A percentile compares a stretch with the other conserved stretches of the same genome.
These are phyloP conservation scores for Metridium senile DNA, from an alignment of 92 coral and sea anemone species.

Conservation along the genomic window DNA sequence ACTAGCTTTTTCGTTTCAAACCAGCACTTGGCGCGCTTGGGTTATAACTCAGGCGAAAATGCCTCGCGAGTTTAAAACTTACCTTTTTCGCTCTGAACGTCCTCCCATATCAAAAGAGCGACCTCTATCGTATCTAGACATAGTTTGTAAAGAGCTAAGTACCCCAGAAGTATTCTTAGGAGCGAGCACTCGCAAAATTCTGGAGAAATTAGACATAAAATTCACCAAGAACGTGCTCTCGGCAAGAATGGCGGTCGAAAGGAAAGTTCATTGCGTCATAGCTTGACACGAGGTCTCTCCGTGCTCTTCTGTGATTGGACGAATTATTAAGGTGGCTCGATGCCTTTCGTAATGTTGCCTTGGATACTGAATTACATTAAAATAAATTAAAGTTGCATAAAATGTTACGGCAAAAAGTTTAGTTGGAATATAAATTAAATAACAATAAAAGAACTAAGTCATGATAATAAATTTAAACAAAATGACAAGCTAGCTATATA, in stretches of 20 bases:
- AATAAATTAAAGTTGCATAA: neutral
- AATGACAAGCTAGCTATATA: no score
- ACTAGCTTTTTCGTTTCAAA: neutral
- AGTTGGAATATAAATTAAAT: no score
- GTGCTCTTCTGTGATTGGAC: constrained; percentile 35
- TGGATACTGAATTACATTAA: neutral
- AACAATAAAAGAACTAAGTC: no score
- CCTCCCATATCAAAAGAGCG: constrained; percentile 95
- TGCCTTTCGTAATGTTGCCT: constrained; percentile 8
- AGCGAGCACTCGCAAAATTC: constrained; percentile 36
- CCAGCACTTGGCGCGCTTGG: constrained; percentile 1
- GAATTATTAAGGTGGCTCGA: constrained; percentile 16
- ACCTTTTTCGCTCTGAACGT: constrained; percentile 99
- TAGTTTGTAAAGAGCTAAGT: constrained; percentile 47
- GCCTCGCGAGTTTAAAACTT: constrained; percentile 14
- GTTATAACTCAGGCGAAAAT: neutral
- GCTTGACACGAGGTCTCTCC: constrained; percentile 39
- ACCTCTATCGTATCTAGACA: constrained; percentile 96
- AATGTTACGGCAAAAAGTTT: neutral
- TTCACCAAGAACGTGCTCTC: constrained; percentile 10
- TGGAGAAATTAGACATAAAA: constrained; percentile 31
- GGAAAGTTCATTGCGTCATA: constrained; percentile 36
- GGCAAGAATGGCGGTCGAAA: constrained; percentile 39
- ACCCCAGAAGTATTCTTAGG: constrained; percentile 36
- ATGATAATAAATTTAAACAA: no score